A percentile compares a stretch with the other conserved stretches of the same genome.
Conservation (phyloP, 2,888 invertebrate species). For the Sisyra nigra region DNA sequence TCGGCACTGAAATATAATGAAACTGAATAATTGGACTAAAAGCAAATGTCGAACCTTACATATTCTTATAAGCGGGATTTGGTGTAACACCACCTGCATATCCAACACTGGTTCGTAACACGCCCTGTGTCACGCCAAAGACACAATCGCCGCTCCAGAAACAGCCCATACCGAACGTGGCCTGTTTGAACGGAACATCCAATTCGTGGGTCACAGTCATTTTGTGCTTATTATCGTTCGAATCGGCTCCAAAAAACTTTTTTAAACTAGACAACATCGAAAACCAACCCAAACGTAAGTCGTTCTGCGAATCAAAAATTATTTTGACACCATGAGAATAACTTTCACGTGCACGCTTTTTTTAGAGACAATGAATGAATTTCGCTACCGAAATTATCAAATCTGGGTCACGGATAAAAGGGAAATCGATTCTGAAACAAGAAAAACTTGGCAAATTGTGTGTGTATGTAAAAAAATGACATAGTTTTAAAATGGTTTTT, state of each 20-base stretch:
- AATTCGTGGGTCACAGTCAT: constrained; percentile 34
- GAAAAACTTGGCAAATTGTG: too few relatives aligned
- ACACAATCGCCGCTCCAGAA: constrained; percentile 85
- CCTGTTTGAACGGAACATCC: constrained; percentile 47
- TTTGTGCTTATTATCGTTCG: background rate
- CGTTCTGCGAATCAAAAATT: too few relatives aligned
- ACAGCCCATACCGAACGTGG: constrained; percentile 87
- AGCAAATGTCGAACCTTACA: constrained; percentile 48
- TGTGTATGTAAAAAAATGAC: too few relatives aligned
- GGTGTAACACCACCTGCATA: constrained; percentile 74
- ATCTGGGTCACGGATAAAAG: constrained; percentile 2
- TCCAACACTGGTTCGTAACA: constrained; percentile 80
- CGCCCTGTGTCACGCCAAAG: constrained; percentile 58
- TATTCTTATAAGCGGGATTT: constrained; percentile 67
- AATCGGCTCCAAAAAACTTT: too few relatives aligned
- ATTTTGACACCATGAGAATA: too few relatives aligned
- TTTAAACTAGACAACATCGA: too few relatives aligned
- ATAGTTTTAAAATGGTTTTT: too few relatives aligned
- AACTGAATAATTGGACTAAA: too few relatives aligned
- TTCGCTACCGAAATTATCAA: too few relatives aligned
- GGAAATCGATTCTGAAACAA: constrained; percentile 1
- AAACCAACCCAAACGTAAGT: too few relatives aligned
- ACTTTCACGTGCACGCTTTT: too few relatives aligned
- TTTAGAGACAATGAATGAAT: too few relatives aligned
- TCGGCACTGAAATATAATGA: constrained; percentile 51